These are phyloP conservation scores for Corythaeola cristata DNA, from an alignment of 2,113 vertebrate species.

Conservation along the genomic window DNA sequence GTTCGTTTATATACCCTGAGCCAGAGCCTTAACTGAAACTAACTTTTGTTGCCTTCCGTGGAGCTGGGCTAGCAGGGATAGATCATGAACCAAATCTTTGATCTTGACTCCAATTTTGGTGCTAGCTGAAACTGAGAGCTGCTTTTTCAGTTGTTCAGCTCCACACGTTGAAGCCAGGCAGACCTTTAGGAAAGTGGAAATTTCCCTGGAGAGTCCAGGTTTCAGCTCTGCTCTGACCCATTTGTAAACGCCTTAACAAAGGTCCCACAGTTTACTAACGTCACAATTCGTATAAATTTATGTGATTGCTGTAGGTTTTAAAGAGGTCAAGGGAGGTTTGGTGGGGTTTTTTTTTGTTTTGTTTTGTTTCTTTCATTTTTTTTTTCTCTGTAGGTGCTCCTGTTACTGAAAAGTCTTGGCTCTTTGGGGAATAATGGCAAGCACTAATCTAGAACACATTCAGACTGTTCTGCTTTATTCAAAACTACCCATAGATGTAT, in stretches of 20 bases:
- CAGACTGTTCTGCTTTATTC: not conserved
- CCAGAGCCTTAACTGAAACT: not conserved
- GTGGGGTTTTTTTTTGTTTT: too few relatives aligned
- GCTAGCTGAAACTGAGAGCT: not conserved
- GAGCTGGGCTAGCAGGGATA: not conserved
- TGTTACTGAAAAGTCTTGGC: not conserved
- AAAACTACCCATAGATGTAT: not conserved
- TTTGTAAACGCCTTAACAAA: not conserved
- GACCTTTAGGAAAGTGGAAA: not conserved
- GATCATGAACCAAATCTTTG: not conserved
- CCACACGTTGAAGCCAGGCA: not conserved
- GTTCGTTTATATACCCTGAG: not conserved
- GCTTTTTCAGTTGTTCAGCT: not conserved
- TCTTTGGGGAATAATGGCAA: not conserved
- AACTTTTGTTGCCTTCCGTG: not conserved
- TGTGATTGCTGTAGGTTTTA: not conserved
- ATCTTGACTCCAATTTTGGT: not conserved
- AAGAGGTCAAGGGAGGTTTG: not conserved
- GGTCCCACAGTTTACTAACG: not conserved
- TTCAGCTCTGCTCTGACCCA: not conserved
- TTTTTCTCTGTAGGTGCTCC: not conserved
- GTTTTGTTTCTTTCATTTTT: too few relatives aligned
- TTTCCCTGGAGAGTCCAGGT: not conserved
- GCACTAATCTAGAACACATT: not conserved
- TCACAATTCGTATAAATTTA: not conserved